Evolutionary conservation across 2,113 vertebrate genomes (phyloP).

Genomic region (Cyanoderma ruficeps): DNA sequence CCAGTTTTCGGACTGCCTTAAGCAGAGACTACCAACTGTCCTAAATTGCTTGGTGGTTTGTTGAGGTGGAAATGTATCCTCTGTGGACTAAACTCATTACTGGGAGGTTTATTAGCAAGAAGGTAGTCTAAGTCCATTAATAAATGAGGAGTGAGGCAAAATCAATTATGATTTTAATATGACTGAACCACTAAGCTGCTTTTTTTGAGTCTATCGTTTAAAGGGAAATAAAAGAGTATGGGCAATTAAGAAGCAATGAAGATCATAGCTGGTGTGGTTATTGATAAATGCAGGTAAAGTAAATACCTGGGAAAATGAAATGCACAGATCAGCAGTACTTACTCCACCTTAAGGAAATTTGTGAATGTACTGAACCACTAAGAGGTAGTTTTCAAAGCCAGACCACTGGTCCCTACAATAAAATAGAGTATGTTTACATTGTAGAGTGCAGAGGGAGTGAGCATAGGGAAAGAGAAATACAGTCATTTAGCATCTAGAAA

Average conservation of each 20-base stretch:
- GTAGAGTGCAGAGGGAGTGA: not conserved
- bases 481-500: not conserved
- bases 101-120: slow-evolving; percentile 64
- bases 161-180: slow-evolving; percentile 71
- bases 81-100: slow-evolving; percentile 64
- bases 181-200: slow-evolving; percentile 33
- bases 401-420: not conserved
- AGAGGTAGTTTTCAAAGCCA: not conserved
- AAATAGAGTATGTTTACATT: not conserved
- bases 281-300: not conserved
- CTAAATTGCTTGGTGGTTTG: slow-evolving; percentile 72
- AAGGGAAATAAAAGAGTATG: slow-evolving; percentile 35
- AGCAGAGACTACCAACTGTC: slow-evolving; percentile 66
- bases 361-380: not conserved
- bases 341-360: not conserved
- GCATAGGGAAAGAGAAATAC: not conserved
- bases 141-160: slow-evolving; percentile 68
- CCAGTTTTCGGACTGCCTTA: slow-evolving; percentile 58
- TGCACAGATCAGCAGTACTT: not conserved
- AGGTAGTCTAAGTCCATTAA: slow-evolving; percentile 61
- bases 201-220: slow-evolving; percentile 13
- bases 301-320: not conserved
- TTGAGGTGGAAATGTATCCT: slow-evolving; percentile 62
- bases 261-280: not conserved
- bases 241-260: not conserved